Conservation (phyloP, 1,140 invertebrate species). For the Caenorhabditis inopinata region DNA sequence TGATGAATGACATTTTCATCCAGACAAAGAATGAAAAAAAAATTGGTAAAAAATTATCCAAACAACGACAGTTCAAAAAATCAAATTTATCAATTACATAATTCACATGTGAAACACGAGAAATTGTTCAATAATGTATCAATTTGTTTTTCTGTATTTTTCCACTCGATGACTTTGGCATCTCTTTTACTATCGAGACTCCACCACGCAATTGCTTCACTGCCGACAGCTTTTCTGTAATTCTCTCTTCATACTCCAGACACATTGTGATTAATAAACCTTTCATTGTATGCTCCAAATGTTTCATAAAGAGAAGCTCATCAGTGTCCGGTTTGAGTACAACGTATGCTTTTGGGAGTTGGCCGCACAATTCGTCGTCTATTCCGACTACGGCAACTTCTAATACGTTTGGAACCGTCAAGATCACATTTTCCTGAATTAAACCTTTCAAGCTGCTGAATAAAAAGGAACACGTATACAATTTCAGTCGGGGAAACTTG, state of each 20-base stretch:
- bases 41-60: too few relatives aligned
- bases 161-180: conserved; percentile 47
- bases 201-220: conserved; percentile 50
- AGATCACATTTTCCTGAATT: conserved; percentile 74
- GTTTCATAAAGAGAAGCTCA: not conserved
- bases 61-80: too few relatives aligned
- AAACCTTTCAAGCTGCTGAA: not conserved
- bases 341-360: conserved; percentile 77
- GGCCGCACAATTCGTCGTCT: conserved; percentile 74
- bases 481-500: conserved; percentile 70
- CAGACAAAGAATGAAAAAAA: too few relatives aligned
- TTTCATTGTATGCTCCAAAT: conserved; percentile 17
- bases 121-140: not conserved
- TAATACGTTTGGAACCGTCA: conserved; percentile 74
- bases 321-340: conserved; percentile 67
- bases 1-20: too few relatives aligned
- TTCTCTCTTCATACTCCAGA: not conserved
- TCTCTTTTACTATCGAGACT: conserved; percentile 29
- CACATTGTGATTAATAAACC: not conserved
- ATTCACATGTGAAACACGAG: too few relatives aligned
- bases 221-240: conserved; percentile 43
- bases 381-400: conserved; percentile 81
- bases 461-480: conserved; percentile 30
- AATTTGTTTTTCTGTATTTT: conserved; percentile 37
- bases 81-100: too few relatives aligned